Evolutionary conservation across 2,888 invertebrate genomes (phyloP), one percentile per base, ranked within the genome.

Genomic region (Cataglyphis altisquamis): DNA sequence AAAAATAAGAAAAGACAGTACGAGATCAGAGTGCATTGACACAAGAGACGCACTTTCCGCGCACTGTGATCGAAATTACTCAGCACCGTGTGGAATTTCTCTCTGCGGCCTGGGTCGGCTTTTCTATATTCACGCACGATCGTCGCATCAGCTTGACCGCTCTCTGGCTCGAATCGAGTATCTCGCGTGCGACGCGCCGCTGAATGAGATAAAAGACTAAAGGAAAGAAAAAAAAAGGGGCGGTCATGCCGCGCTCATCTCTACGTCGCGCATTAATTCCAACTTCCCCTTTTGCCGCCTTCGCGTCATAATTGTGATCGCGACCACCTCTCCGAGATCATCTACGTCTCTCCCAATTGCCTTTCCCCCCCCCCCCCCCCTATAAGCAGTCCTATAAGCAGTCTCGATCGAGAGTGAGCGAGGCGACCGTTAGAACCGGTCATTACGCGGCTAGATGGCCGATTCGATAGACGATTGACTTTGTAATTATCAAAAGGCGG

Each of bases 81-180:
- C 81, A 68, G 78, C 70, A 75, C 70, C 70, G 36, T 62, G 80
- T 29, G 73, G 82, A 67, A 72, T 21, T 66, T 70, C 83, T 41
- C 66, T 25, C 81, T 84, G 85, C 74, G 82, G 85, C 83, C 84
- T 67, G 82, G 52, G 75, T 60, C 89, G 52, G 72, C 81, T 87
- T 88, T 88, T 87, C 83, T 87, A 88, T 86, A 82, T 87, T 82
- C 85, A 88, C 75, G 84, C 84, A 78, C 85, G 89, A 89, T 84
- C 89, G 84, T 89, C 89, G 84, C 89, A 89, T 89, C 89, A 87
- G 67, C 84, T 57, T 74, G 36, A 70, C 52, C 45, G 41, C 60
- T 60, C 45, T 78, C 68, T 78, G 68, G 78, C 68, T 78, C 75
- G 80, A 70, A 72, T 82, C 83, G 86, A 68, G 45, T 84, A 77